Conservation (phyloP, 2,888 invertebrate species). For the Cephus rjabovi region DNA sequence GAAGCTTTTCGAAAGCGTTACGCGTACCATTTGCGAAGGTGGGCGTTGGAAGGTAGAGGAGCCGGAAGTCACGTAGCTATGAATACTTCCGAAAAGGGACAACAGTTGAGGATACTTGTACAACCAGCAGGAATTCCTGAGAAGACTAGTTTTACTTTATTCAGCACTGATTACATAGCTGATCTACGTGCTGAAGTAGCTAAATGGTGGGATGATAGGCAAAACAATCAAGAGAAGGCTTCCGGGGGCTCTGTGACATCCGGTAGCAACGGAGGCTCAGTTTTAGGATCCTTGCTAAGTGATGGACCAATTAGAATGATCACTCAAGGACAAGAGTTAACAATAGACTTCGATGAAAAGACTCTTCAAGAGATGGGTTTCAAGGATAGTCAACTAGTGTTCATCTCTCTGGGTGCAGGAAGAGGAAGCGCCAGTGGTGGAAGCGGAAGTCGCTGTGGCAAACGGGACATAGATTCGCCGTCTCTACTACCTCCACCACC, state of each 20-base stretch:
- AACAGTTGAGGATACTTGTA: constrained; percentile 81
- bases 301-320: constrained; percentile 93
- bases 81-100: constrained; percentile 72
- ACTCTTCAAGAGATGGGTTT: constrained; percentile 92
- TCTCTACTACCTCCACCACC: constrained; percentile 90
- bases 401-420: constrained; percentile 88
- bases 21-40: constrained; percentile 88
- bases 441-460: constrained; percentile 66
- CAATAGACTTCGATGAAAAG: constrained; percentile 92
- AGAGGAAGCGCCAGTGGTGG: constrained; percentile 68
- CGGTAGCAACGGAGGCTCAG: constrained; percentile 65
- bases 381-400: constrained; percentile 93
- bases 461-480: constrained; percentile 82
- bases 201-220: constrained; percentile 88
- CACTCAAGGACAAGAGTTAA: constrained; percentile 92
- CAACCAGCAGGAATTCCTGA: constrained; percentile 92
- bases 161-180: constrained; percentile 89
- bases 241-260: constrained; percentile 30
- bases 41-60: constrained; percentile 86
- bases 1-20: constrained; percentile 91
- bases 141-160: constrained; percentile 83
- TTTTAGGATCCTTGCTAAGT: constrained; percentile 76
- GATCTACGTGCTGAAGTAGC: constrained; percentile 94
- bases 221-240: constrained; percentile 52
- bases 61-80: constrained; percentile 83